phyloP scores from a whole-genome alignment of 2,888 invertebrate genomes.

The Apamea crenata region DNA sequence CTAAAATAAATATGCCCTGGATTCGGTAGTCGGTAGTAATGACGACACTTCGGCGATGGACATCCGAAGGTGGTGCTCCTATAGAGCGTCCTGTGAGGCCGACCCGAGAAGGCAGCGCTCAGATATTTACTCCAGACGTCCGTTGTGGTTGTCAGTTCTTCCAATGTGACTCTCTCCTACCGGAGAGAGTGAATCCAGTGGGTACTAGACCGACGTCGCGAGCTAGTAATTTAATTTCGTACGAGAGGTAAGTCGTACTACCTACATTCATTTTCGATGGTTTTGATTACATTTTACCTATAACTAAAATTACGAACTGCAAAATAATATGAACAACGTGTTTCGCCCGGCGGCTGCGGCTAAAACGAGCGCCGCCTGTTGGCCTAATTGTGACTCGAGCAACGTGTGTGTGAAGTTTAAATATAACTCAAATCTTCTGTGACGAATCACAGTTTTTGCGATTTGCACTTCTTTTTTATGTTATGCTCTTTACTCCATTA shows the following conservation, averaged over 20 bases:
- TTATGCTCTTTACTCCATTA: constrained; percentile 54
- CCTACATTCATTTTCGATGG: constrained; percentile 72
- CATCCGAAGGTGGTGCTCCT: constrained; percentile 92
- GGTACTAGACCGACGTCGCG: constrained; percentile 92
- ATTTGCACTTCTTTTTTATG: constrained; percentile 72
- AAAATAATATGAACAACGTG: constrained; percentile 80
- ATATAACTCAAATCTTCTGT: constrained; percentile 84
- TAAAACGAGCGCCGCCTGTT: constrained; percentile 89
- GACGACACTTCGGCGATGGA: constrained; percentile 91
- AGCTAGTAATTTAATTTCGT: constrained; percentile 87
- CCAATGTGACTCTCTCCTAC: constrained; percentile 94
- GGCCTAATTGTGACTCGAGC: constrained; percentile 89
- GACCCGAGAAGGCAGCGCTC: constrained; percentile 93
- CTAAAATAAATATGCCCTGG: constrained; percentile 80
- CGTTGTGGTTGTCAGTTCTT: constrained; percentile 96
- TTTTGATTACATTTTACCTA: constrained; percentile 78
- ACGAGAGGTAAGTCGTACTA: constrained; percentile 83
- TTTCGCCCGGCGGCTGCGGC: constrained; percentile 87
- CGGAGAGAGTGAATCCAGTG: constrained; percentile 93
- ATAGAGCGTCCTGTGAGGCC: constrained; percentile 92
- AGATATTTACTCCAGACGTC: constrained; percentile 94
- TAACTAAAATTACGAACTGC: constrained; percentile 78
- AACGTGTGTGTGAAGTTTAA: constrained; percentile 83
- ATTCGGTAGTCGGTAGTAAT: constrained; percentile 81
- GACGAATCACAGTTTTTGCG: constrained; percentile 78